Percentiles rank a stretch among this genome's conserved stretches.
Evolutionary conservation across 2,113 vertebrate species (phyloP).

Genomic region (Recurvirostra avosetta): DNA sequence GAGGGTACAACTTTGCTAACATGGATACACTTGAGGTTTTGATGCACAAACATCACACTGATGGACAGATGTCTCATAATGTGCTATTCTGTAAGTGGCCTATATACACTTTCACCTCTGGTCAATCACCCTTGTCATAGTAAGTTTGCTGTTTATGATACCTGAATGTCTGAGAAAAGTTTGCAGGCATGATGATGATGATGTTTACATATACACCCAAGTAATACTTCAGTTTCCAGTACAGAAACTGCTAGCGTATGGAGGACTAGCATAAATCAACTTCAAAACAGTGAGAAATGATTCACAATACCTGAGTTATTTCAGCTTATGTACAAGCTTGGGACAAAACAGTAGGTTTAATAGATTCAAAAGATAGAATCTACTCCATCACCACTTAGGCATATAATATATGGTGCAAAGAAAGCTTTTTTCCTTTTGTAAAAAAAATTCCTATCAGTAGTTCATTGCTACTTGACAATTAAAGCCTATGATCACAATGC

Average conservation of each 20-base stretch:
- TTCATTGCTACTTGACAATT: not conserved
- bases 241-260: not conserved
- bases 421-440: not conserved
- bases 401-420: too few relatives aligned
- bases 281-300: not conserved
- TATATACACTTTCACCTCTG: fast-evolving
- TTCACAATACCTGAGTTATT: not conserved
- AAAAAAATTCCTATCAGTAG: not conserved
- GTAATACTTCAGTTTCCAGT: not conserved
- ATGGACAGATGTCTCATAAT: fast-evolving
- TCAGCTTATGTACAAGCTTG: not conserved
- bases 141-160: not conserved
- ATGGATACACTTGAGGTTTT: not conserved
- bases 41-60: not conserved
- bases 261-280: not conserved
- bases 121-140: not conserved
- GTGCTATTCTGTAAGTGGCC: not conserved
- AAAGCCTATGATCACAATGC: not conserved
- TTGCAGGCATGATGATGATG: not conserved
- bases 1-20: not conserved
- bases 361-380: not conserved
- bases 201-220: not conserved
- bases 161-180: not conserved
- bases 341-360: not conserved
- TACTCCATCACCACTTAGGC: not conserved